Evolutionary conservation across 2,113 vertebrate species (phyloP), one percentile per base, ranked within the genome.

Genomic region (Naja naja): DNA sequence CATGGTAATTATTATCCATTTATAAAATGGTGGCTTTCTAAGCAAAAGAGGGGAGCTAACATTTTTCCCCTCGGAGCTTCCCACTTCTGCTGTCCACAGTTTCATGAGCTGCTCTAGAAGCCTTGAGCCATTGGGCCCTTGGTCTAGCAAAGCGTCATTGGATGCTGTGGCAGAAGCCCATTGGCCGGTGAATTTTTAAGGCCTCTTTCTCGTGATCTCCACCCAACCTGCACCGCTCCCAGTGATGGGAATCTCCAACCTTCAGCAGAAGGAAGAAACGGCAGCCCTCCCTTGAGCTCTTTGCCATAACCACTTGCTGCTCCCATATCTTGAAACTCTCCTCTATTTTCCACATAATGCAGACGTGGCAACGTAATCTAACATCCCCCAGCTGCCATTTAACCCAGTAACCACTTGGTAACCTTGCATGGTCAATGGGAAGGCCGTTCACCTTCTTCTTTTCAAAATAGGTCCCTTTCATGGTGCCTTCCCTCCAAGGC

Each of bases 401-500:
- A 87, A 74, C 64, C 43, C 11, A 47, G 7, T 89, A 55, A 81
- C 52, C 43, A 11, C 53, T 4, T 89, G 34, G 60, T 25, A 55
- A 25, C 9, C 49, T 92, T 89, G 91, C 60, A 81, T 85, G 60
- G 91, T 45, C 43, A 20, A 11, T 47, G 87, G 87, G 60, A 88
- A 60, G 49, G 53, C 60, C 85, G 54, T 56, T 86, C 54, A 90
- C 39, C 20, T 3, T 58, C 27, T 92, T 25, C 43, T 52, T 93
- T n/a, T 93, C 92, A 90, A 93, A 54, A 58, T 39, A 52, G 22
- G 30, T 45, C 54, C n/a, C 89, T 93, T 93, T 53, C 74, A n/a
- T 45, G 81, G 18, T 45, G 45, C 45, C 47, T 52, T 52, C 45
- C n/a, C 81, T n/a, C 23, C 55, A 87, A 90, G 45, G 88, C 60